Evolutionary conservation across 2,888 invertebrate species (phyloP), one percentile per base, ranked within the genome.

Genomic region (Megaustenia siamemsis): DNA sequence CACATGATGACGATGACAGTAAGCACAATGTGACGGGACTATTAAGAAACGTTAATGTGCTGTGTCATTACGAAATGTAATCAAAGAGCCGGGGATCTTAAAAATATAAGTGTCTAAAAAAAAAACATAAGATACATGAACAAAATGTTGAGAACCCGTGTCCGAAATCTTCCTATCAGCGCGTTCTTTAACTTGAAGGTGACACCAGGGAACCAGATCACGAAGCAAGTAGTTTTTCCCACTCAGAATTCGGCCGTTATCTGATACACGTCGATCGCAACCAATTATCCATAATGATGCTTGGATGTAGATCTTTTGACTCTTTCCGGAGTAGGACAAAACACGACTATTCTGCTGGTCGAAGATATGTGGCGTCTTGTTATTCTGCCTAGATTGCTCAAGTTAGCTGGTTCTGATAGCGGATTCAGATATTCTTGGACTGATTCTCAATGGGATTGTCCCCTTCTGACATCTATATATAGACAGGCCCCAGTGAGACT

Each of bases 321-420:
- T 35, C 38, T 35, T 66, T 35, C 18, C 66, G 66, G 35, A 10
- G 66, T 15, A n/a, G 35, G 66, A 38, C 12, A 4, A 35, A 35
- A 66, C 18, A 66, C 21, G 21, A 35, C 66, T 15, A 21, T 35
- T 66, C 15, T 35, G 35, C 15, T 35, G 35, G 35, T 38, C 5
- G 21, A 66, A 35, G 35, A 66, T 18, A 66, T 21, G 35, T 1
- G 66, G 66, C 66, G 66, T 32, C 35, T 66, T 66, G 38, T 66
- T 66, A 66, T 66, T 66, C 66, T 21, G 66, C 66, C 21, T 66
- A 35, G 66, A 66, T 66, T 66, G 66, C 35, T 66, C 66, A 66
- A 35, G 66, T 35, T 66, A 66, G 66, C 35, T 21, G 21, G 38
- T 21, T 66, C 35, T 35, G 35, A 32, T 35, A 32, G 66, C 3